Evolutionary conservation across 2,888 invertebrate species (phyloP).

Genomic region (Helobdella robusta): DNA sequence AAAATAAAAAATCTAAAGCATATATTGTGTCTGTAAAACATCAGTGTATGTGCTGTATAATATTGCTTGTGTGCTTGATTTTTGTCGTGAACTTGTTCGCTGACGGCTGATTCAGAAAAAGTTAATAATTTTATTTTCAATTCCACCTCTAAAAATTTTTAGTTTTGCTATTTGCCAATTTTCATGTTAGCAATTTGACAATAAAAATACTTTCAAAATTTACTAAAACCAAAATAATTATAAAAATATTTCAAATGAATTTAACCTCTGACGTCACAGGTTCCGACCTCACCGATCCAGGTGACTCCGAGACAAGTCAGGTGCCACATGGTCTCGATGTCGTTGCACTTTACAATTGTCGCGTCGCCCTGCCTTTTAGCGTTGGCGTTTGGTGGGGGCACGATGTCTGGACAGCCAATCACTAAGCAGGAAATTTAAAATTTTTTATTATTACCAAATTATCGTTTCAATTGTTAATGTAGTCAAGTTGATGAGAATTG

Average conservation of each 20-base stretch:
- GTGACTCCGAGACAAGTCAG: conserved; percentile 26
- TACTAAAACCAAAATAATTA: not conserved
- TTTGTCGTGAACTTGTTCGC: no score
- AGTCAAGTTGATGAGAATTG: not conserved
- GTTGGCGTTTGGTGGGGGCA: conserved; percentile 10
- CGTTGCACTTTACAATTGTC: conserved; percentile 22
- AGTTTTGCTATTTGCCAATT: no score
- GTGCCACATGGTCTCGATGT: conserved; percentile 26
- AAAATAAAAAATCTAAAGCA: no score
- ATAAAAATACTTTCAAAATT: not conserved
- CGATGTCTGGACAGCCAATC: conserved; percentile 27
- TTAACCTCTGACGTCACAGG: conserved; percentile 18
- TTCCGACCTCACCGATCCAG: conserved; percentile 22
- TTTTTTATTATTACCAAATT: not conserved
- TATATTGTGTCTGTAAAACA: no score
- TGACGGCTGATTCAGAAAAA: no score
- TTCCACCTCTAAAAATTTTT: no score
- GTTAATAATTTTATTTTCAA: no score
- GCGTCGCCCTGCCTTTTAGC: conserved; percentile 21
- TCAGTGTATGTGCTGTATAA: no score
- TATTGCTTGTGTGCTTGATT: no score
- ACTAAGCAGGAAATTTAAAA: conserved; percentile 18
- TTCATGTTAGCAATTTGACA: no score
- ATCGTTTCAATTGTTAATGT: not conserved
- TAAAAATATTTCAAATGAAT: not conserved